These are phyloP conservation scores for Micromussa lordhowensis DNA, from an alignment of 92 coral and sea anemone genomes.

Conservation along the genomic window DNA sequence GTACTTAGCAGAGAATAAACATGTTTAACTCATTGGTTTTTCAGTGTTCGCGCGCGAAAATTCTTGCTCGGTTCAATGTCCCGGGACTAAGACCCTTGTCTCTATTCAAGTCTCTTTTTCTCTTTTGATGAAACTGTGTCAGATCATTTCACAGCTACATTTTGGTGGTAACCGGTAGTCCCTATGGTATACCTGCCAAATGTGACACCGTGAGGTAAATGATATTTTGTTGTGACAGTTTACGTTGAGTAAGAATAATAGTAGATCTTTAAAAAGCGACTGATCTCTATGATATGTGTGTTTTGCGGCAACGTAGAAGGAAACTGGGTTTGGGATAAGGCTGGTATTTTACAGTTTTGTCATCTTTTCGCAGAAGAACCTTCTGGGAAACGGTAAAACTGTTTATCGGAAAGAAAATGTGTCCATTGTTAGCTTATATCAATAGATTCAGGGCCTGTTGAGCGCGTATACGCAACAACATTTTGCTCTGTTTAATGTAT, in stretches of 20 bases:
- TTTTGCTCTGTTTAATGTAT: too few relatives aligned
- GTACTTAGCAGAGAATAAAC: neutral
- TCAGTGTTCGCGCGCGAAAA: neutral
- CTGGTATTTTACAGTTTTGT: too few relatives aligned
- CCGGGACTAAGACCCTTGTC: neutral
- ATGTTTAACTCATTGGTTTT: neutral
- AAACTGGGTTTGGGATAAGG: too few relatives aligned
- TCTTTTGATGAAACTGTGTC: neutral
- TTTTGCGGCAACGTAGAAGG: neutral
- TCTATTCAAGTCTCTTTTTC: neutral
- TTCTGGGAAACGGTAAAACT: too few relatives aligned
- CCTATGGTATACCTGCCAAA: constrained; percentile 7
- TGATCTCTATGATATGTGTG: neutral
- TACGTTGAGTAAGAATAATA: neutral
- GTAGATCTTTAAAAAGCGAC: neutral
- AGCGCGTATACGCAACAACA: too few relatives aligned
- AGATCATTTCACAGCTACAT: constrained; percentile 1
- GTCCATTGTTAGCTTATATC: too few relatives aligned
- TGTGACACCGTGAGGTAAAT: neutral
- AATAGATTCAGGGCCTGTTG: too few relatives aligned
- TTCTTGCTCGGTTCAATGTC: too few relatives aligned
- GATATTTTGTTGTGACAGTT: neutral
- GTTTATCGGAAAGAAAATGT: too few relatives aligned
- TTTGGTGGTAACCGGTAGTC: constrained; percentile 19
- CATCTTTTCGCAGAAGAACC: too few relatives aligned